Conservation (phyloP, 2,113 vertebrate species). For the Dasyurus viverrinus region DNA sequence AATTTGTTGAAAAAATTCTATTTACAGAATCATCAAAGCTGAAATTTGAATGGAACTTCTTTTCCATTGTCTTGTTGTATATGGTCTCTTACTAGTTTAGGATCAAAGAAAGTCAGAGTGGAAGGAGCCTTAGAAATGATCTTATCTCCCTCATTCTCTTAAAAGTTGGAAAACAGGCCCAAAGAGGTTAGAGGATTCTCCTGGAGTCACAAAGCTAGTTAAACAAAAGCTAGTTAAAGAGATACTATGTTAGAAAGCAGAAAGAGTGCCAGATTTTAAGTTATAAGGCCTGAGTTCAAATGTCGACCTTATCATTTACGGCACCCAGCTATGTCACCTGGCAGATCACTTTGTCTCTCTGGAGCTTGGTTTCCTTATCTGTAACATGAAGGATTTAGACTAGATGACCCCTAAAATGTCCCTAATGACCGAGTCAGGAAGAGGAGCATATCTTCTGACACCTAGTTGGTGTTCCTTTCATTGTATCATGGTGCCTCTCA, state of each 20-base stretch:
- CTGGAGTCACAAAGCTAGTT: background rate
- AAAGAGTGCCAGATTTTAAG: background rate
- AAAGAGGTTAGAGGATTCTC: background rate
- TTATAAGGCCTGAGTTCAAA: background rate
- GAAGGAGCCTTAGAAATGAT: background rate
- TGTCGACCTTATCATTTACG: background rate
- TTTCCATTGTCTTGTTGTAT: background rate
- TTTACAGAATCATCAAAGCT: background rate
- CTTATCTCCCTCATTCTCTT: background rate
- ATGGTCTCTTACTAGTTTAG: background rate
- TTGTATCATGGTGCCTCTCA: background rate
- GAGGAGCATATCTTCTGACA: background rate
- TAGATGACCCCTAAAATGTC: background rate
- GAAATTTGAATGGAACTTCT: background rate
- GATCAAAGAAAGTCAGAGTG: background rate
- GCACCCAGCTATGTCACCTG: background rate
- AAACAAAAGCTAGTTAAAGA: background rate
- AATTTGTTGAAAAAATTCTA: background rate
- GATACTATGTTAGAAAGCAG: background rate
- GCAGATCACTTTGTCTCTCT: background rate
- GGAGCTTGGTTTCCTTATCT: background rate
- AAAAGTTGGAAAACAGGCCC: background rate
- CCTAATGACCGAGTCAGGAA: background rate
- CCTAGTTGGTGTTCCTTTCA: background rate
- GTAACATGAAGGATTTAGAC: background rate